Evolutionary conservation across 2,888 invertebrate species (phyloP).

Genomic region (Drosophila subsilvestris): DNA sequence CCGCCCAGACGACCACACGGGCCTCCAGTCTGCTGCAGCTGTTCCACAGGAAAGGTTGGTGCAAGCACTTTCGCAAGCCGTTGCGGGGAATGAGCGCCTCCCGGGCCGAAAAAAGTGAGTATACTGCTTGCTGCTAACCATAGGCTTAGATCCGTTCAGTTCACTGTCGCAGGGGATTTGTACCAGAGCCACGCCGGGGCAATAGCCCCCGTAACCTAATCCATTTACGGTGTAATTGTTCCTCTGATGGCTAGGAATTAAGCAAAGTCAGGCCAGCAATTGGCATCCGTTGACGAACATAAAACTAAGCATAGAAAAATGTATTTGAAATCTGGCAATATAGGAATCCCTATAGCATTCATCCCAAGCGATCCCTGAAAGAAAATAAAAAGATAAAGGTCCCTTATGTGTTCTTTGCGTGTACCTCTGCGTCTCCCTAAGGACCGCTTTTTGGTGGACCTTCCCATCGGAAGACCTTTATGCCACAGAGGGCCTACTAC

Average conservation of each 20-base stretch:
- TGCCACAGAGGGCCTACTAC: not conserved
- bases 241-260: too few relatives aligned
- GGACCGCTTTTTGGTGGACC: constrained; percentile 17
- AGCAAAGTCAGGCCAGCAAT: too few relatives aligned
- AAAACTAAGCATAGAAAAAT: not conserved
- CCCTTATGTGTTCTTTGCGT: not conserved
- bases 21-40: constrained; percentile 82
- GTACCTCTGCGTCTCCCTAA: not conserved
- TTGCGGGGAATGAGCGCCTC: constrained; percentile 90
- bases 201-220: not conserved
- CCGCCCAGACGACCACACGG: constrained; percentile 56
- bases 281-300: not conserved
- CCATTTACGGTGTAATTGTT: not conserved
- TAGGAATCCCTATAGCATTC: not conserved
- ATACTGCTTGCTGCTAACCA: constrained; percentile 3
- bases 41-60: constrained; percentile 86
- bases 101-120: constrained; percentile 91
- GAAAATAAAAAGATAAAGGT: not conserved
- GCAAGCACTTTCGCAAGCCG: constrained; percentile 88
- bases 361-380: too few relatives aligned
- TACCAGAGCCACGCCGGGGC: not conserved
- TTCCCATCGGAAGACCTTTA: constrained; percentile 15
- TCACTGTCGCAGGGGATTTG: not conserved
- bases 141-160: not conserved
- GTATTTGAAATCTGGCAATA: not conserved